These are phyloP conservation scores for Athene cunicularia DNA, from an alignment of 2,113 vertebrate genomes.

Conservation along the genomic window DNA sequence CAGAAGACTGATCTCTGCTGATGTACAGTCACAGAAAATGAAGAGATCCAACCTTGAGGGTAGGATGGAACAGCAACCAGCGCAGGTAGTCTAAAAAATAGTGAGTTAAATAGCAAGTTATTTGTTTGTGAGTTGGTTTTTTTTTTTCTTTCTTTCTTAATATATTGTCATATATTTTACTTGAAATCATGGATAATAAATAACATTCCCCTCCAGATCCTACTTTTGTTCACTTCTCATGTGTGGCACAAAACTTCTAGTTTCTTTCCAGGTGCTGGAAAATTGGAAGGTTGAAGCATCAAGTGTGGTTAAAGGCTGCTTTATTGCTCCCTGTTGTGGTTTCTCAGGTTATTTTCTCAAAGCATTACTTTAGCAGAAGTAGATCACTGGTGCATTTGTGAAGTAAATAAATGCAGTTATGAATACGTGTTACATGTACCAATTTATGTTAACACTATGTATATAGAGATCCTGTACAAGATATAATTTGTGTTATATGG, in stretches of 20 bases:
- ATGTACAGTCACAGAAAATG: neutral
- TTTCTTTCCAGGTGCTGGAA: conserved; percentile 7
- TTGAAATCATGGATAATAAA: neutral
- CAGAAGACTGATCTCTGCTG: neutral
- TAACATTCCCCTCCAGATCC: neutral
- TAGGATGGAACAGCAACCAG: neutral
- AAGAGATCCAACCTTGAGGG: accelerated
- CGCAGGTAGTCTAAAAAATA: neutral
- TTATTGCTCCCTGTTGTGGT: neutral
- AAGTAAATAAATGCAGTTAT: neutral
- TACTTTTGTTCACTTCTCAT: neutral
- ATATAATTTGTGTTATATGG: neutral
- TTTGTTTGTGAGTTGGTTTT: neutral
- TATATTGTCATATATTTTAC: neutral
- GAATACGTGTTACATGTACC: neutral
- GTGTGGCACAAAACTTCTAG: neutral
- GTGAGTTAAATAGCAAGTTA: neutral
- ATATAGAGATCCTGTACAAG: neutral
- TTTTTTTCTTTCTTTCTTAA: neutral
- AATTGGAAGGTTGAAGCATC: neutral
- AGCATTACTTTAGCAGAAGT: neutral
- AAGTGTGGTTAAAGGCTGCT: neutral
- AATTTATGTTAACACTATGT: neutral
- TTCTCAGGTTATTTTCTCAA: neutral
- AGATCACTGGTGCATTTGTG: neutral